These are phyloP conservation scores for Salminus brasiliensis DNA, from an alignment of 2,113 vertebrate genomes.

Conservation along the genomic window DNA sequence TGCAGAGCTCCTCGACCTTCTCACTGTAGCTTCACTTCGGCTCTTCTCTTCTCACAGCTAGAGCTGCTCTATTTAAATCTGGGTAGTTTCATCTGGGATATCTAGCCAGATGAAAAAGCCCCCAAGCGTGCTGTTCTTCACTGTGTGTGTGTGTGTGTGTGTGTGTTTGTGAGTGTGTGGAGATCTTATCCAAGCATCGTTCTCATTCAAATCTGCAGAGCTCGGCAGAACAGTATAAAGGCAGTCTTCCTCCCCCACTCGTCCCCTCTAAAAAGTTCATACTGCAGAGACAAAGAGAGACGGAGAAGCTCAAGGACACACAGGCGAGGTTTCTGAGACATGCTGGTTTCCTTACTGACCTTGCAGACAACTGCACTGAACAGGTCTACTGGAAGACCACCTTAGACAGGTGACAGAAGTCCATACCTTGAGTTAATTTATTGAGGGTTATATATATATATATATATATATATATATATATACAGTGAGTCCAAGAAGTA, in stretches of 20 bases:
- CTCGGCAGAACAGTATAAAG: conserved; percentile 41
- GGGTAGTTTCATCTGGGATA: not conserved
- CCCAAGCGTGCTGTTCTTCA: not conserved
- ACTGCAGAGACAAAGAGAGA: not conserved
- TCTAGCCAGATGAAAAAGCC: conserved; percentile 17
- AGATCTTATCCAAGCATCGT: conserved; percentile 32
- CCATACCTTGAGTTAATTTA: no score
- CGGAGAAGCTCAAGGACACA: not conserved
- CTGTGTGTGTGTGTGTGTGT: conserved; percentile 25
- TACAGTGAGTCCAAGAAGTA: no score
- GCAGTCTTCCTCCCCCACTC: no score
- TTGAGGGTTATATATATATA: no score
- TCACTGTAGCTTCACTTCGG: not conserved
- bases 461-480: no score
- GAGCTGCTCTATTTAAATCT: conserved; percentile 33
- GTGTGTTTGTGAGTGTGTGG: conserved; percentile 8
- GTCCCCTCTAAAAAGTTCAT: not conserved
- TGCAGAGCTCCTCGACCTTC: not conserved
- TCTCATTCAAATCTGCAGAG: conserved; percentile 32
- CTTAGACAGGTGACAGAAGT: no score
- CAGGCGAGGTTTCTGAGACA: not conserved
- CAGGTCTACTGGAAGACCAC: no score
- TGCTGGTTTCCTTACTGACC: not conserved
- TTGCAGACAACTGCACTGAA: not conserved
- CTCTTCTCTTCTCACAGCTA: not conserved